Base-by-base conservation (phyloP, 2,113 vertebrate genomes). In the Poecile atricapillus region DNA sequence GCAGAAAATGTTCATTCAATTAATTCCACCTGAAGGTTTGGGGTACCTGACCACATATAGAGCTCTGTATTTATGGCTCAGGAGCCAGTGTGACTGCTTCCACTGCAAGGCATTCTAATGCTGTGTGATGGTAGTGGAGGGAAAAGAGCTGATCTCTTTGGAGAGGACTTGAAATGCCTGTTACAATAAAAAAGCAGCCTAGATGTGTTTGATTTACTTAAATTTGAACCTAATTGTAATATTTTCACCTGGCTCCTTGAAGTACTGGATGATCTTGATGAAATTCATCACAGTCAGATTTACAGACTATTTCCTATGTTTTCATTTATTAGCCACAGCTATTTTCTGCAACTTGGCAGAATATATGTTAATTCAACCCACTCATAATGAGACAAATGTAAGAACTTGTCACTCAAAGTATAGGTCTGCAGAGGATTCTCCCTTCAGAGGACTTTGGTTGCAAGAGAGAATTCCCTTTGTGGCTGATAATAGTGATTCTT, bases 331-430 rank as follows among this genome's bases (percentile, higher is more conserved):
- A 97, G 69, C 93, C 94, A 97, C 89, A 96, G 96, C 86, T 97
- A 97, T 96, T 96, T 97, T 95, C 92, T 94, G 97, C 90, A 96
- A 77, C 91, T 88, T 91, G 92, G 93, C 93, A 96, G 95, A 97
- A 96, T 97, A 97, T 97, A 98, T 98, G 96, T 96, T 98, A 98
- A 98, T 98, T 97, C 90, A 94, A 39, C 96, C 92, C 76, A 91
- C 95, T 96, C 83, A 90, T 97, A 96, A 97, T 97, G 91, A 94
- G 91, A 94, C 97, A 91, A 7, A 3, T 13, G 10, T 97, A 97
- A 98, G 97, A 98, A 97, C 94, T 96, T 98, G 97, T 95, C 98
- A 98, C 63, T 98, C 97, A 97, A 94, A 97, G 73, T 82, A 58
- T 95, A 87, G 83, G 76, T 94, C 96, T 98, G 93, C 67, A 82